Percentiles rank a stretch among this genome's conserved stretches.
Evolutionary conservation across 2,888 invertebrate species (phyloP).

Genomic region (Junonia oenone): DNA sequence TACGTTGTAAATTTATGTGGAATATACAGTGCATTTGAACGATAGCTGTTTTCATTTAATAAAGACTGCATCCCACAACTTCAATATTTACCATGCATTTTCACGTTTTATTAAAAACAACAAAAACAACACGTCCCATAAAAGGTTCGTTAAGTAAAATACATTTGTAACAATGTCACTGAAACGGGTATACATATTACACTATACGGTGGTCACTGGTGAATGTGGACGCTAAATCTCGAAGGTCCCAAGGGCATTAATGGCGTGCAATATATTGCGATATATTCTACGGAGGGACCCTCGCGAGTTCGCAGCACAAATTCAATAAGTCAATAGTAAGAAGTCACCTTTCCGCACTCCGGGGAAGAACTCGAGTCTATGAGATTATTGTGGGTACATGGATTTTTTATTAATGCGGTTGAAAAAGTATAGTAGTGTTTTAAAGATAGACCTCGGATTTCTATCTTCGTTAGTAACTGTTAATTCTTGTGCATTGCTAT

Average conservation of each 20-base stretch:
- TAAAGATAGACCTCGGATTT: no score
- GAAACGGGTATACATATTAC: not conserved
- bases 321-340: slow-evolving; percentile 31
- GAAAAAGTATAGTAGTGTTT: no score
- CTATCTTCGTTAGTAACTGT: no score
- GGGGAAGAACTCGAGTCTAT: slow-evolving; percentile 19
- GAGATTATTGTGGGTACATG: slow-evolving; percentile 18
- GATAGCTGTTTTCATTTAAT: no score
- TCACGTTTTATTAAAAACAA: not conserved
- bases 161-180: slow-evolving; percentile 1
- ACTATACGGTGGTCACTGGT: not conserved
- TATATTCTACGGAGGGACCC: slow-evolving; percentile 12
- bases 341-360: slow-evolving; percentile 21
- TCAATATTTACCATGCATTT: not conserved
- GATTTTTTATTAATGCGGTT: not conserved
- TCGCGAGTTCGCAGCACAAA: slow-evolving; percentile 24
- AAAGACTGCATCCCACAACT: not conserved
- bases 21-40: no score
- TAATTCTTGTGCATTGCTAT: no score
- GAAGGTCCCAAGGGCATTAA: not conserved
- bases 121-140: not conserved
- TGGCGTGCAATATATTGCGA: not conserved
- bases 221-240: not conserved
- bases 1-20: no score
- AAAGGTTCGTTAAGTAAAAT: not conserved